Evolutionary conservation across 1,140 invertebrate genomes (phyloP), one percentile per base, ranked within the genome.

Genomic region (Cyphomyrmex costatus): DNA sequence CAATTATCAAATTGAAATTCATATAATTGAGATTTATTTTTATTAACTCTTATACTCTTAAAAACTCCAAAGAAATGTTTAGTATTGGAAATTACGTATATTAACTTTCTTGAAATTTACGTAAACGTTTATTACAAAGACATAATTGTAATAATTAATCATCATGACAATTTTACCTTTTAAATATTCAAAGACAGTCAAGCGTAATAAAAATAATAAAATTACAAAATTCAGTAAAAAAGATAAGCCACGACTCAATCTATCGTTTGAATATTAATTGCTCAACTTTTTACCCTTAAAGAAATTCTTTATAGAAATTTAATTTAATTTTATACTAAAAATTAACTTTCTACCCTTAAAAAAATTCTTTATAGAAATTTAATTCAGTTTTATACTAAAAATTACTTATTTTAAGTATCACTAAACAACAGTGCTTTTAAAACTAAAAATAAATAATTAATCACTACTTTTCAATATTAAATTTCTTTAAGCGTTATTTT

Each of bases 81-180:
- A 27, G 7, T 2, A 60, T 51, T 5, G 10, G 58, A 51, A 77
- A 8, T 27, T 63, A 77, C 7, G 16, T 16, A 42, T 27, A 27
- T 1, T 24, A 3, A 70, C 2, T 74, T 74, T 1, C 19, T 3
- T 33, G 24, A 74, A 27, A 74, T 16, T 19, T 19, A 19, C 21
- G 6, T 36, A 36, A 21, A 61, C 10, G 3, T 46, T 3, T n/a
- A 77, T 21, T n/a, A 19, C 5, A 65, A 30, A 2, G 7, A 71
- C 24, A 27, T 56, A 74, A 65, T 63, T 65, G 2, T 46, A 5
- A 3, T 63, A 49, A 65, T 78, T 78, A 65, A 63, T 65, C 8
- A 65, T 30, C 1, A 6, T 21, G 30, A 42, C 7, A 10, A 46
- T 12, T 1, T 65, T 30, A 3, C 19, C 36, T 78, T 63, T 30